phyloP scores from a whole-genome alignment of 2,113 vertebrate genomes.

The Anhinga anhinga region DNA sequence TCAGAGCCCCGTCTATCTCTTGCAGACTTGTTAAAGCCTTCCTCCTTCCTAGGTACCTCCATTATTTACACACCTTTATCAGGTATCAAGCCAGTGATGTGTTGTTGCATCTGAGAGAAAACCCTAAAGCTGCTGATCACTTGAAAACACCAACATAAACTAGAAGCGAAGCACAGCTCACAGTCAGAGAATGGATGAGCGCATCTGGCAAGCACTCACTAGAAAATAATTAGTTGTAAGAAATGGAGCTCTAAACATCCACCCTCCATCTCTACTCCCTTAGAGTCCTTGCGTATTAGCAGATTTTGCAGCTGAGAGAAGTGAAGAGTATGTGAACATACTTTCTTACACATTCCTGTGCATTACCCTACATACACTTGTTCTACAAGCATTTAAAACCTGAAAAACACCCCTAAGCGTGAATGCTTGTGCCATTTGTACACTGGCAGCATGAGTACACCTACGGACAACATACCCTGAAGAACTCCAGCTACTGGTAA shows the following conservation, averaged over 20 bases:
- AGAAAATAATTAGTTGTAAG: not conserved
- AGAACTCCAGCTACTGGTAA: not conserved
- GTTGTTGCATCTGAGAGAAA: not conserved
- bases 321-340: not conserved
- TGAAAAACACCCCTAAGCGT: not conserved
- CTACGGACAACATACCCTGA: not conserved
- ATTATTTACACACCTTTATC: not conserved
- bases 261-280: not conserved
- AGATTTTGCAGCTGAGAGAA: not conserved
- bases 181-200: not conserved
- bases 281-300: not conserved
- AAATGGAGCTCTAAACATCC: not conserved
- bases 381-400: not conserved
- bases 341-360: not conserved
- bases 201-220: not conserved
- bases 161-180: not conserved
- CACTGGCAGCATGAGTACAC: not conserved
- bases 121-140: not conserved
- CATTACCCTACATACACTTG: not conserved
- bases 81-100: not conserved
- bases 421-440: not conserved
- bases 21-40: not conserved
- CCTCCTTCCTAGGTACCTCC: not conserved
- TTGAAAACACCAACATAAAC: conserved; percentile 1
- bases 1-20: not conserved